These are phyloP conservation scores for Pangasius djambal DNA, from an alignment of 2,797 vertebrate species.

Conservation along the genomic window DNA sequence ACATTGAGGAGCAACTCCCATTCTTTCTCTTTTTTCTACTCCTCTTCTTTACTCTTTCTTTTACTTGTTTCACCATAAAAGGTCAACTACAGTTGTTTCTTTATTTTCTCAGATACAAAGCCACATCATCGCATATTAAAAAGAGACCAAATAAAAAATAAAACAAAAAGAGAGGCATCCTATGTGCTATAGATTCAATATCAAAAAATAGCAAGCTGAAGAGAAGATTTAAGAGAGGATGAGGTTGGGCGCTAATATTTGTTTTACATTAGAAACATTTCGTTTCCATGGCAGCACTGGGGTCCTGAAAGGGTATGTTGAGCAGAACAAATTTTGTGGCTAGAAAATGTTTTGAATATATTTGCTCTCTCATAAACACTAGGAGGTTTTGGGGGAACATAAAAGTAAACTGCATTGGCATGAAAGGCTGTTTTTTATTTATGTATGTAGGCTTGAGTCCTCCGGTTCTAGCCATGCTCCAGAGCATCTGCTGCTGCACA, in stretches of 20 bases:
- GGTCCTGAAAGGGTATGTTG: not conserved
- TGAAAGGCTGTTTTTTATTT: conserved; percentile 35
- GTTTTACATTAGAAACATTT: conserved; percentile 25
- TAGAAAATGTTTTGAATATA: conserved; percentile 22
- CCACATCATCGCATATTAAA: not conserved
- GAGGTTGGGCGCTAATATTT: conserved; percentile 29
- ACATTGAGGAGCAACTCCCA: not conserved
- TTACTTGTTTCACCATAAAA: not conserved
- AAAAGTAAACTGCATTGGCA: conserved; percentile 36
- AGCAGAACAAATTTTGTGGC: conserved; percentile 26
- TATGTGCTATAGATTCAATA: not conserved
- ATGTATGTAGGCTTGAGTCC: conserved; percentile 14
- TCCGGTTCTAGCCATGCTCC: conserved; percentile 9
- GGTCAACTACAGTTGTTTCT: not conserved
- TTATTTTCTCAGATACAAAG: not conserved
- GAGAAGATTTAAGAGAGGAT: not conserved
- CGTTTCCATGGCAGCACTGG: conserved; percentile 21
- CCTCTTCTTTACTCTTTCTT: not conserved
- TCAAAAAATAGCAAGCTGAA: not conserved
- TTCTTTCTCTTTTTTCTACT: not conserved
- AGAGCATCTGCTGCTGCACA: conserved; percentile 14
- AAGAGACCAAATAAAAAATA: not conserved
- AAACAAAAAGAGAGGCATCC: not conserved
- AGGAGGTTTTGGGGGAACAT: not conserved
- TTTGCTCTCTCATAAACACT: conserved; percentile 10